A percentile compares a stretch with the other conserved stretches of the same genome.
phyloP scores from a whole-genome alignment of 2,888 invertebrate species.

The Leptogaster cylindrica region DNA sequence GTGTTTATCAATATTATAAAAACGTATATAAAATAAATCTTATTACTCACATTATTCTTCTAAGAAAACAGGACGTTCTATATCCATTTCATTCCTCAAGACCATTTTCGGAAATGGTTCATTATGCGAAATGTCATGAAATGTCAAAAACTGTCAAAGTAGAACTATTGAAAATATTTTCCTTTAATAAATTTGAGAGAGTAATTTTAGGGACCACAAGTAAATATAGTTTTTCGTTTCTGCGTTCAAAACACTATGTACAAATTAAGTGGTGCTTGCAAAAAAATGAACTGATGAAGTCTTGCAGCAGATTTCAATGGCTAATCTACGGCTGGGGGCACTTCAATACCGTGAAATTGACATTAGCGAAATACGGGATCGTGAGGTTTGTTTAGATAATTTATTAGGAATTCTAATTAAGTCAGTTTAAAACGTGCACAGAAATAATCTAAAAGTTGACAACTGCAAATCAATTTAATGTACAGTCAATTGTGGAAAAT shows the following conservation, averaged over 20 bases:
- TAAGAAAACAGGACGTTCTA: too few relatives aligned
- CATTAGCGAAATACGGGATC: slow-evolving; percentile 75
- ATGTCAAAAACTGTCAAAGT: slow-evolving; percentile 20
- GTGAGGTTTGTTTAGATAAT: slow-evolving; percentile 75
- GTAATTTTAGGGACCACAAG: background rate
- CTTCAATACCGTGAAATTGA: slow-evolving; percentile 67
- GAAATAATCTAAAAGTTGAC: too few relatives aligned
- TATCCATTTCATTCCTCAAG: too few relatives aligned
- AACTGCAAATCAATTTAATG: too few relatives aligned
- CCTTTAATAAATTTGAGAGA: background rate
- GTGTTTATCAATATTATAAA: too few relatives aligned
- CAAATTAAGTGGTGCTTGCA: background rate
- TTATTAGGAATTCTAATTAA: slow-evolving; percentile 18
- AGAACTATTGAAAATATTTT: slow-evolving; percentile 18
- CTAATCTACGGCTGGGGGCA: slow-evolving; percentile 18
- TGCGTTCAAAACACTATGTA: background rate
- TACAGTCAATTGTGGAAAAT: slow-evolving; percentile 45
- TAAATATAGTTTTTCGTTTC: background rate
- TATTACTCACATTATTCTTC: too few relatives aligned
- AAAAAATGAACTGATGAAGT: slow-evolving; percentile 7
- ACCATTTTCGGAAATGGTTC: too few relatives aligned
- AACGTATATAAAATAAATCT: too few relatives aligned
- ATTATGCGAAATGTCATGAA: slow-evolving; percentile 13
- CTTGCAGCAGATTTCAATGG: slow-evolving; percentile 28
- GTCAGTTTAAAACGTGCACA: too few relatives aligned